A percentile compares a stretch with the other conserved stretches of the same genome.
Conservation (phyloP, 2,888 invertebrate species). For the Anoncus sp. region DNA sequence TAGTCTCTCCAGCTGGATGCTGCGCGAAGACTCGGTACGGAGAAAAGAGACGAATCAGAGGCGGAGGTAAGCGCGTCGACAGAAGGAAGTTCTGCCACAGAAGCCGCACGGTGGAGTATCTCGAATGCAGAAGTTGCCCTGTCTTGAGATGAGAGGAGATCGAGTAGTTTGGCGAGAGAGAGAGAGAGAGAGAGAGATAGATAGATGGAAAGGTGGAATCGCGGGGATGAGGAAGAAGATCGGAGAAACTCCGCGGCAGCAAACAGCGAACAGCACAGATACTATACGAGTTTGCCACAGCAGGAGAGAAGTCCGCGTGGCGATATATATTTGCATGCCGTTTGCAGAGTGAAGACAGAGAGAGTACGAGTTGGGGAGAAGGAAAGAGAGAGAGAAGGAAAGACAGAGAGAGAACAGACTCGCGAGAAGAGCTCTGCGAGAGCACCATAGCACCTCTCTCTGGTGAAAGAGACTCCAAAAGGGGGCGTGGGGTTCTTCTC, state of each 20-base stretch:
- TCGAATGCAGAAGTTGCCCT: slow-evolving; percentile 62
- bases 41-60: slow-evolving; percentile 31
- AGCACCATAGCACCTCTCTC: slow-evolving; percentile 34
- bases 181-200: slow-evolving; percentile 35
- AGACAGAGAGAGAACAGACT: slow-evolving; percentile 28
- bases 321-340: slow-evolving; percentile 81
- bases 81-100: slow-evolving; percentile 64
- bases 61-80: slow-evolving; percentile 52
- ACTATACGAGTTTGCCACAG: slow-evolving; percentile 57
- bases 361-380: slow-evolving; percentile 19
- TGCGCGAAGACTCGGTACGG: slow-evolving; percentile 6
- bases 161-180: slow-evolving; percentile 51
- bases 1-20: slow-evolving; percentile 27
- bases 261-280: slow-evolving; percentile 51
- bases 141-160: slow-evolving; percentile 60
- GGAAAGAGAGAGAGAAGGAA: slow-evolving; percentile 21
- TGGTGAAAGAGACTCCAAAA: slow-evolving; percentile 73
- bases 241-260: slow-evolving; percentile 45
- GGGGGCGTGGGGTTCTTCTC: slow-evolving; percentile 83
- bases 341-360: slow-evolving; percentile 71
- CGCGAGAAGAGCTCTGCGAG: slow-evolving; percentile 42
- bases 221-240: slow-evolving; percentile 44
- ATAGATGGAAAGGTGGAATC: slow-evolving; percentile 25
- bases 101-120: slow-evolving; percentile 53
- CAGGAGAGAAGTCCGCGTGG: slow-evolving; percentile 65